Evolutionary conservation across 2,113 vertebrate species (phyloP).

Genomic region (Colius striatus): DNA sequence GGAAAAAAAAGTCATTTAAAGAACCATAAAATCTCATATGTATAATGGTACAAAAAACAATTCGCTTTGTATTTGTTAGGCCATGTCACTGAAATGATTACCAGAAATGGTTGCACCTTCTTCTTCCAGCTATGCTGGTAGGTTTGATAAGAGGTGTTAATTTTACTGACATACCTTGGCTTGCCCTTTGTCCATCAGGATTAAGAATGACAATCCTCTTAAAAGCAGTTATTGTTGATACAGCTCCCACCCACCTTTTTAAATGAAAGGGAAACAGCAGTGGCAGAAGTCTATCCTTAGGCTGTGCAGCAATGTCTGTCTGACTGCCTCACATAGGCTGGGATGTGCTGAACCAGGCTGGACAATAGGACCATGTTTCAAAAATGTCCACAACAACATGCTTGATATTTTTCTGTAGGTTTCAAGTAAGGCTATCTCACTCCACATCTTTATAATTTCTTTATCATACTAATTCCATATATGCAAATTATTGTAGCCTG

Average conservation of each 20-base stretch:
- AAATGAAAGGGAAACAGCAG: background rate
- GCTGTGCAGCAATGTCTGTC: too few species aligned
- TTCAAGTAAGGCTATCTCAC: background rate
- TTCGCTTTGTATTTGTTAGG: background rate
- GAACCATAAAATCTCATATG: background rate
- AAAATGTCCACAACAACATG: rapidly evolving
- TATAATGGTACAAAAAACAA: background rate
- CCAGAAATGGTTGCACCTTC: background rate
- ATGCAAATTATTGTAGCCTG: background rate
- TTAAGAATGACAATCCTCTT: background rate
- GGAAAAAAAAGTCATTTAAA: background rate
- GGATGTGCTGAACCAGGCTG: background rate
- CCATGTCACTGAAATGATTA: background rate
- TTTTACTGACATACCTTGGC: background rate
- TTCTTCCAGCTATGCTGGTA: background rate
- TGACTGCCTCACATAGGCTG: rapidly evolving
- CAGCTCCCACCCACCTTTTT: background rate
- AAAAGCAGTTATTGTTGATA: background rate
- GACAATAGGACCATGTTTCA: rapidly evolving
- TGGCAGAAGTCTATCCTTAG: background rate
- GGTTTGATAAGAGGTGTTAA: background rate
- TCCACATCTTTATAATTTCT: background rate
- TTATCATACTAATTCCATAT: background rate
- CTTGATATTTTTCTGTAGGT: background rate
- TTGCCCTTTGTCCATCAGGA: background rate